Base-by-base conservation (phyloP, 2,888 invertebrate species). In the Trissoscelio sp. region DNA sequence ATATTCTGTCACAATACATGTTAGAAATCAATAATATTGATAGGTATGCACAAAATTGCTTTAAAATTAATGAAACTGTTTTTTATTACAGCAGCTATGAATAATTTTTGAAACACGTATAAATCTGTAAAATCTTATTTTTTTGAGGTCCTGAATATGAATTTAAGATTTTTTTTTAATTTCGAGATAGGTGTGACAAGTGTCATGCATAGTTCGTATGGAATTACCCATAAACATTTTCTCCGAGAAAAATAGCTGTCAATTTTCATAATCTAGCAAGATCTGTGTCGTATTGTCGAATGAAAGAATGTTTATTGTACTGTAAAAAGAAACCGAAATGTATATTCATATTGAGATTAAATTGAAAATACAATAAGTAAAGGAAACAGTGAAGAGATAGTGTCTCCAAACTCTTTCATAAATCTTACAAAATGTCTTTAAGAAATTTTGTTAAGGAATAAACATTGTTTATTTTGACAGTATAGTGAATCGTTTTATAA, bases 281-380 rank as follows among this genome's bases (percentile, higher is more conserved):
- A 34, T 11, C 5, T 34, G 3, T 39, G 14, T 39, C 12, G 12
- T 9, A 12, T 39, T n/a, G 39, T 12, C 39, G 6, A 39, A 39
- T 14, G 39, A 39, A 6, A 3, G 39, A 39, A 39, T 39, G 3
- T 12, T 14, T 3, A 2, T 14, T 39, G 6, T 14, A 39, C 3
- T 39, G 39, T 39, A 39, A 39, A 39, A 1, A 14, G 1, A 9
- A 42, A 42, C 1, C 16, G 39, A 42, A 53, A 53, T 31, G 53
- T 53, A 53, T 53, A 31, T 53, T 53, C 31, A 53, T 20, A 12
- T 28, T 28, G 53, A 24, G 6, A 53, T 24, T 53, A 53, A 24
- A 28, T 28, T 22, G 28, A 28, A 53, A 53, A 28, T 14, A 28
- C 51, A 51, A 53, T 53, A 31, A 53, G 53, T 11, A 14, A 53